phyloP scores from a whole-genome alignment of 2,113 vertebrate genomes.

The Mus spicilegus region DNA sequence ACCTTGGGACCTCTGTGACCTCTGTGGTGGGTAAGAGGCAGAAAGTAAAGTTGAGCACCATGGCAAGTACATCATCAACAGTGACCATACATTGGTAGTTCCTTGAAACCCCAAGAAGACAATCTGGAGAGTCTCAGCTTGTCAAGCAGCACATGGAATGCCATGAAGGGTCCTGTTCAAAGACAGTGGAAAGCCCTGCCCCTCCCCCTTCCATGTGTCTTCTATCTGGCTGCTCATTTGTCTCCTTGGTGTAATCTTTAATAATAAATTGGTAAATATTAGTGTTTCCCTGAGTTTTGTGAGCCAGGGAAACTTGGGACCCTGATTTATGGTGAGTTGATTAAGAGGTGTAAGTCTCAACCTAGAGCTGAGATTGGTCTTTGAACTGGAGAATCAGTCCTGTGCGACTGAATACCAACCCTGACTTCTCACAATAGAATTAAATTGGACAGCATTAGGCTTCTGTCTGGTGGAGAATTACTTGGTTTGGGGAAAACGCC shows the following conservation, averaged over 20 bases:
- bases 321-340: accelerated
- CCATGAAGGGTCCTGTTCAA: background rate
- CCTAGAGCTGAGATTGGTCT: background rate
- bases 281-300: background rate
- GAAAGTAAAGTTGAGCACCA: background rate
- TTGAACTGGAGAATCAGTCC: background rate
- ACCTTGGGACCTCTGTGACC: background rate
- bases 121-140: background rate
- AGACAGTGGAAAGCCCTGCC: background rate
- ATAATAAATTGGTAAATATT: background rate
- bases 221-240: background rate
- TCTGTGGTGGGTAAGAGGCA: background rate
- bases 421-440: background rate
- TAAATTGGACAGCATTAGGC: background rate
- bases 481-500: background rate
- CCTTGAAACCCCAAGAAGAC: background rate
- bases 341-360: background rate
- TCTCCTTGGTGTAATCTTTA: background rate
- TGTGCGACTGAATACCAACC: background rate
- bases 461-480: background rate
- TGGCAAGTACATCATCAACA: too few species aligned
- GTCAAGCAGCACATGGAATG: background rate
- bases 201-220: too few species aligned
- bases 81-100: background rate
- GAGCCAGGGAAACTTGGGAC: accelerated